Conservation (phyloP, 2,888 invertebrate genomes). For the Diogma glabrata region DNA sequence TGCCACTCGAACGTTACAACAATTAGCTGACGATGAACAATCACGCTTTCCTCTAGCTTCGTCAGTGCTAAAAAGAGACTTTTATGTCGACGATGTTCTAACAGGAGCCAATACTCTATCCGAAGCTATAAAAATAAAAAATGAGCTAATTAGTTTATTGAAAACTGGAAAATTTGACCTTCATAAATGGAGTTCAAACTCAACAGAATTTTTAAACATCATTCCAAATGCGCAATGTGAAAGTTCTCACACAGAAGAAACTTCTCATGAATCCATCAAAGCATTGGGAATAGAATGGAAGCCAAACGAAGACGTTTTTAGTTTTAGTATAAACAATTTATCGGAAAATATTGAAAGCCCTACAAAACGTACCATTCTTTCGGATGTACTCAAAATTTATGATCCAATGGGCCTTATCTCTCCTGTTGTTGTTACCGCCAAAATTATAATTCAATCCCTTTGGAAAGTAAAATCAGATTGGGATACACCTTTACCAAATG, state of each 20-base stretch:
- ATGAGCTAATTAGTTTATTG: neutral
- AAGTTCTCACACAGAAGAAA: too few species aligned
- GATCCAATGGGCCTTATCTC: neutral
- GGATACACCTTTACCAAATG: neutral
- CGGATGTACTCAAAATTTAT: neutral
- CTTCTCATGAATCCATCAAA: neutral
- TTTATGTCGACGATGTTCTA: too few species aligned
- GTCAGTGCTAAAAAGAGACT: neutral
- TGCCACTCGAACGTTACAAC: neutral
- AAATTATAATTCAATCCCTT: neutral
- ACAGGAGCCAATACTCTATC: neutral
- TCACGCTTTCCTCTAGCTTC: neutral
- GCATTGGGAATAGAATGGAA: neutral
- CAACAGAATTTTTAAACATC: neutral
- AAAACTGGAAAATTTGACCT: neutral
- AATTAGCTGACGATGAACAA: too few species aligned
- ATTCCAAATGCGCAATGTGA: neutral
- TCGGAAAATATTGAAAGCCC: neutral
- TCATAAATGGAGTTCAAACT: too few species aligned
- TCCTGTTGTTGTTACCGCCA: neutral
- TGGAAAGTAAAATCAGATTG: neutral
- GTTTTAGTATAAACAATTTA: neutral
- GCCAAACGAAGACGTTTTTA: neutral
- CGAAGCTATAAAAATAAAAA: neutral
- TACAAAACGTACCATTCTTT: neutral